phyloP scores from a whole-genome alignment of 2,113 vertebrate genomes.

The Glaucidium brasilianum region DNA sequence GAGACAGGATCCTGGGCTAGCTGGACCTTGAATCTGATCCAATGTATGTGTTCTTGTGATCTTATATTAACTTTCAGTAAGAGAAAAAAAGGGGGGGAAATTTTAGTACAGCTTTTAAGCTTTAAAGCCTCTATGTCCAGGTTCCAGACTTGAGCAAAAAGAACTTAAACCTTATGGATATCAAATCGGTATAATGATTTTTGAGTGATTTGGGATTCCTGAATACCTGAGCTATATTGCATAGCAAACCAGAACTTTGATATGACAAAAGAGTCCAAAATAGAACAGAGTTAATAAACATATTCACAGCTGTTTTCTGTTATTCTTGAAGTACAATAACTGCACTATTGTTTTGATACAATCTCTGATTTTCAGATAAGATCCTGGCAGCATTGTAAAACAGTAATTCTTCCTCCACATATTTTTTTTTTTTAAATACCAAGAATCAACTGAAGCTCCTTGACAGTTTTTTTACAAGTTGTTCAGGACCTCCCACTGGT shows the following conservation, averaged over 20 bases:
- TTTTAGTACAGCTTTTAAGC: neutral
- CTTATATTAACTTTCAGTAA: neutral
- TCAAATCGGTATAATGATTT: neutral
- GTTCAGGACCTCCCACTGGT: neutral
- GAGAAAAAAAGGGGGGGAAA: neutral
- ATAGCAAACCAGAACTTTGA: neutral
- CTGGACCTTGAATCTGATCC: constrained; percentile 19
- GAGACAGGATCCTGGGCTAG: neutral
- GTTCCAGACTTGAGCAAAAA: neutral
- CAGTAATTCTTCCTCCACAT: neutral
- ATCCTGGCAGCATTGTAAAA: neutral
- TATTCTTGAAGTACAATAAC: neutral
- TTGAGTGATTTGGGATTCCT: neutral
- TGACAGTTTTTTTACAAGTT: neutral
- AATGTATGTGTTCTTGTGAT: neutral
- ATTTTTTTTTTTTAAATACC: neutral
- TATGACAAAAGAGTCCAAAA: neutral
- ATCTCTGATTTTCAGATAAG: constrained; percentile 7
- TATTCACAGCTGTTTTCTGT: neutral
- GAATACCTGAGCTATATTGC: neutral
- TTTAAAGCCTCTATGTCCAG: neutral
- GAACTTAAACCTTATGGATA: neutral
- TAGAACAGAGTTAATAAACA: neutral
- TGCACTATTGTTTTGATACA: neutral
- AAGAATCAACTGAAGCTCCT: neutral